Base-by-base conservation (phyloP, 2,888 invertebrate species). In the Clitarchus hookeri region DNA sequence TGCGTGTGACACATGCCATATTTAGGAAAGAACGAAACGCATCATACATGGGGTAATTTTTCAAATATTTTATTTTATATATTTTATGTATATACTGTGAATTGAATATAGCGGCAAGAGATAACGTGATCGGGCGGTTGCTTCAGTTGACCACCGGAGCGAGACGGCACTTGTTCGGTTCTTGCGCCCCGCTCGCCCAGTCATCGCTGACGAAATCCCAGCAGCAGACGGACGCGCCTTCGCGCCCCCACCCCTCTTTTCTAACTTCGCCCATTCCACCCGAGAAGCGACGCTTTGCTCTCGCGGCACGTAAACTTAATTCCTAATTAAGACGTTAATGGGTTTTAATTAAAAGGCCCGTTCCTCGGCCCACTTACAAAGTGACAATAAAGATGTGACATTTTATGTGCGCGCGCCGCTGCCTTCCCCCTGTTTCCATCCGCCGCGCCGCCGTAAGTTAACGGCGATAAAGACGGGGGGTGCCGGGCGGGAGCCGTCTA, bases 241-340 rank as follows among this genome's bases (percentile, higher is more conserved):
- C 26, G 13, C 23, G 25, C 54, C 27, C 82, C 82, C 82, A 12
- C 82, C 36, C 25, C 36, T 16, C 27, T 12, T 19, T 16, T 27
- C 82, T 4, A 36, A 82, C 82, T 36, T 26, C 36, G 16, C 82
- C 82, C 82, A 82, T 23, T 44, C 84, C 78, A 16, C 44, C 26
- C 78, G 27, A 85, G 36, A 19, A 82, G 23, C 80, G 44, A 13
- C 48, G 79, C 86, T 86, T 86, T 84, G 77, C 86, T 87, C 86
- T 87, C 86, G 54, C 44, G 19, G 87, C 88, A 87, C 88, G 88
- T 87, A 88, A 87, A 88, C 87, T 87, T 87, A 87, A 88, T 87
- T 87, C 85, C 88, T 88, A 88, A 88, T 88, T 88, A 88, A 87
- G 88, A 88, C 88, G 87, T 88, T 88, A 88, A 88, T 88, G 86